These are phyloP conservation scores for Dromas ardeola DNA, from an alignment of 2,113 vertebrate genomes.

Conservation along the genomic window DNA sequence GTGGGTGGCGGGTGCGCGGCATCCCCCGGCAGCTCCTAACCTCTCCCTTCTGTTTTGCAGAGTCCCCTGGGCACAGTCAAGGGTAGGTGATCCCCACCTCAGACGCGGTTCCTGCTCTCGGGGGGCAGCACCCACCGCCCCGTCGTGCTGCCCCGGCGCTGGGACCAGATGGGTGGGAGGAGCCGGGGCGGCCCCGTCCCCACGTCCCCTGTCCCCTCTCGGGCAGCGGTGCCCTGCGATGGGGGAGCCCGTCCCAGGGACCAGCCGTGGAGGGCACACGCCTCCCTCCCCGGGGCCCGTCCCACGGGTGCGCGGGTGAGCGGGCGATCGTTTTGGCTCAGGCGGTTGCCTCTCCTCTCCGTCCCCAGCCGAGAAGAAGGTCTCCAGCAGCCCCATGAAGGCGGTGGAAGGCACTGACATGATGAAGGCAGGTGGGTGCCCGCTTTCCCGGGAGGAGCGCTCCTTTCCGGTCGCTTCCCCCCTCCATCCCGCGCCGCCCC, in stretches of 20 bases:
- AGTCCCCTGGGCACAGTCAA: constrained; percentile 68
- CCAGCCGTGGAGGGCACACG: rapidly evolving
- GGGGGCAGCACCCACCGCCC: not conserved
- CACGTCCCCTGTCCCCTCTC: not conserved
- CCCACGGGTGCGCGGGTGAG: rapidly evolving
- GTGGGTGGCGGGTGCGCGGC: rapidly evolving
- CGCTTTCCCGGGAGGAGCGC: not conserved
- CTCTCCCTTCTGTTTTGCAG: constrained; percentile 72
- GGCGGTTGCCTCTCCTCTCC: not conserved
- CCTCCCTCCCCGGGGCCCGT: not conserved
- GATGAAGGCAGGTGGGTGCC: constrained; percentile 83
- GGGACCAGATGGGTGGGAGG: not conserved
- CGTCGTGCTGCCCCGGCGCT: not conserved
- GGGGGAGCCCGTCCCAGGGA: not conserved
- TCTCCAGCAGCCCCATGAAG: constrained; percentile 75
- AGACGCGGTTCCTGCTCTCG: not conserved
- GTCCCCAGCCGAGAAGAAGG: constrained; percentile 63
- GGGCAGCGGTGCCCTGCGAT: rapidly evolving
- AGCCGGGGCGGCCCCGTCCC: not conserved
- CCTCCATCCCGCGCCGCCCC: not conserved
- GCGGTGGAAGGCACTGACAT: constrained; percentile 77
- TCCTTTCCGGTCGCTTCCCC: not conserved
- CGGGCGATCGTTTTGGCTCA: rapidly evolving
- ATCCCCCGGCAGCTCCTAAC: not conserved
- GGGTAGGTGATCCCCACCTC: constrained; percentile 66